A percentile compares a stretch with the other conserved stretches of the same genome.
These are phyloP conservation scores for Buceros bicornis DNA, from an alignment of 2,797 vertebrate genomes.

Conservation along the genomic window DNA sequence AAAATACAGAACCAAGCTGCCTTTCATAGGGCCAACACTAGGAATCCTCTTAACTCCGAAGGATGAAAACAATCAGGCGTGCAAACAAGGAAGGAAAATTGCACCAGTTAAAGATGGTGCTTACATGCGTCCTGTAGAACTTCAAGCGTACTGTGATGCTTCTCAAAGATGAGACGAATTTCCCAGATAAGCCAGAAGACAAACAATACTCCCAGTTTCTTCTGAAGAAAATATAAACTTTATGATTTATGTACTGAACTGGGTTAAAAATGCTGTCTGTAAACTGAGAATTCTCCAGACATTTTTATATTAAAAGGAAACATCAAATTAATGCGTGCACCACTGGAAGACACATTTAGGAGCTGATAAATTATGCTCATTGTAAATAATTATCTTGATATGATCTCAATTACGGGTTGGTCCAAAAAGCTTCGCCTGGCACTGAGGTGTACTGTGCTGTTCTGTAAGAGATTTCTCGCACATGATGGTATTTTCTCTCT, in stretches of 20 bases:
- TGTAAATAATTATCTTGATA: not conserved
- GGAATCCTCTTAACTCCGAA: constrained; percentile 65
- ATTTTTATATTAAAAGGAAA: not conserved
- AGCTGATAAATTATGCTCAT: not conserved
- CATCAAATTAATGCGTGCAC: not conserved
- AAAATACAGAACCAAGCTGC: constrained; percentile 61
- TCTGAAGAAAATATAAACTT: not conserved
- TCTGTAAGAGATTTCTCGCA: not conserved
- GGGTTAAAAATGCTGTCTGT: not conserved
- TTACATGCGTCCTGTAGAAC: constrained; percentile 41
- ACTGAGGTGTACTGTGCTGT: not conserved
- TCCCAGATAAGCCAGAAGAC: constrained; percentile 18
- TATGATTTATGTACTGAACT: not conserved
- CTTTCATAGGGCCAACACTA: constrained; percentile 31
- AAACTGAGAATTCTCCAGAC: not conserved
- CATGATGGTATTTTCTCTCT: not conserved
- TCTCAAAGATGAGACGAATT: constrained; percentile 11
- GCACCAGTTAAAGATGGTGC: constrained; percentile 52
- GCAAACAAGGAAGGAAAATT: constrained; percentile 29
- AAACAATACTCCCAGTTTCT: not conserved
- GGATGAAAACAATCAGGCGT: constrained; percentile 47
- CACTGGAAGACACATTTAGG: not conserved
- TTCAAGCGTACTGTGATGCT: not conserved
- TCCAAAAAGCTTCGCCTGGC: not conserved
- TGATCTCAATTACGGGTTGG: not conserved